These are phyloP conservation scores for Spea hammondii DNA, from an alignment of 2,797 vertebrate species.

Conservation along the genomic window DNA sequence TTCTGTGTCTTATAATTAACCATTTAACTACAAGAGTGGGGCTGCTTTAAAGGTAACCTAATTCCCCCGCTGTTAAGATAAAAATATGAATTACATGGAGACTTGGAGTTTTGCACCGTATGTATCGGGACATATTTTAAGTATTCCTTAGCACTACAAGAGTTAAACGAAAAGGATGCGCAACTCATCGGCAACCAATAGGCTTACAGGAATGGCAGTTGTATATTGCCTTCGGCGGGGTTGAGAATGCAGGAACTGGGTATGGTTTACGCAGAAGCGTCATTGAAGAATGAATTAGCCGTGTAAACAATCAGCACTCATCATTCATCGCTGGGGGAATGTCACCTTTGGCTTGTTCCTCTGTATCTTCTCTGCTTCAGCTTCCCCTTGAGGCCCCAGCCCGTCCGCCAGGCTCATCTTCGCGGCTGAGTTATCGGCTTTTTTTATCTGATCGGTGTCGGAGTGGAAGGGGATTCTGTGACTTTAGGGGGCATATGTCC, in stretches of 20 bases:
- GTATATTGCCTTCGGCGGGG: neutral
- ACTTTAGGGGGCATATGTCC: constrained; percentile 58
- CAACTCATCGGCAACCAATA: neutral
- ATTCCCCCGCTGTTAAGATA: no score
- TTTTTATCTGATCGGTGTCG: constrained; percentile 65
- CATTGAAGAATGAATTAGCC: constrained; percentile 36
- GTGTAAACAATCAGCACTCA: constrained; percentile 38
- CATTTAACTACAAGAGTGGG: no score
- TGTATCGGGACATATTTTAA: no score
- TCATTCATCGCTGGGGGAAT: constrained; percentile 27
- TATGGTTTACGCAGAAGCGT: constrained; percentile 5
- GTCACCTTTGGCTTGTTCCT: constrained; percentile 33
- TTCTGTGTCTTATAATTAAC: no score
- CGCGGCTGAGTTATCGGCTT: constrained; percentile 40
- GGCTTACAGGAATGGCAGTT: constrained; percentile 6
- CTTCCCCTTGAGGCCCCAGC: constrained; percentile 24
- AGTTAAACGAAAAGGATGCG: no score
- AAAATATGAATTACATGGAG: no score
- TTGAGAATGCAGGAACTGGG: constrained; percentile 5
- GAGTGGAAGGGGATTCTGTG: constrained; percentile 64
- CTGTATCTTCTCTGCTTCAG: constrained; percentile 10
- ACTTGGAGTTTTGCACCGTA: no score
- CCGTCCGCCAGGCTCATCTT: constrained; percentile 5
- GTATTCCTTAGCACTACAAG: no score
- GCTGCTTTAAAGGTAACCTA: no score